Conservation (phyloP, 2,113 vertebrate species). For the Pipa parva region DNA sequence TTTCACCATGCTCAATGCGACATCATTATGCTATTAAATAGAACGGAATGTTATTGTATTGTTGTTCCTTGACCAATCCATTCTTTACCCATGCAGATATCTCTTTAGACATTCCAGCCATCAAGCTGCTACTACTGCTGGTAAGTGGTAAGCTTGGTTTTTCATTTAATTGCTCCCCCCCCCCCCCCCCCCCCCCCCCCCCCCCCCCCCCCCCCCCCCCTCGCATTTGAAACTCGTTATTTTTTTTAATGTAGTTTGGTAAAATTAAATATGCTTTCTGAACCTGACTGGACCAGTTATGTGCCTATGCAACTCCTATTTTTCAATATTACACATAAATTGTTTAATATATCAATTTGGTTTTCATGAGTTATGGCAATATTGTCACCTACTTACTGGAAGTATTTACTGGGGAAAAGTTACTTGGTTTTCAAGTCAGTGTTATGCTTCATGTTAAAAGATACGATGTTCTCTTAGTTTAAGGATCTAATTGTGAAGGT, state of each 20-base stretch:
- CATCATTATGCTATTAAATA: background rate
- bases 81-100: background rate
- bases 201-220: too few species aligned
- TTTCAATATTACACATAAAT: too few species aligned
- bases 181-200: background rate
- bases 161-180: background rate
- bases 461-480: too few species aligned
- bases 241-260: too few species aligned
- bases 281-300: background rate
- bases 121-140: background rate
- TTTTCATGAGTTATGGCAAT: too few species aligned
- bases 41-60: background rate
- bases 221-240: too few species aligned
- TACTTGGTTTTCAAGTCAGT: too few species aligned
- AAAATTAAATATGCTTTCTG: background rate
- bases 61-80: background rate
- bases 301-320: background rate
- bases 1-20: background rate
- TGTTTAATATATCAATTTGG: too few species aligned
- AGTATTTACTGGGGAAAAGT: too few species aligned
- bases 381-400: too few species aligned
- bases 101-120: background rate
- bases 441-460: too few species aligned
- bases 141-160: background rate
- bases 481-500: too few species aligned